Percentiles rank a stretch among this genome's conserved stretches.
Conservation (phyloP, 1,140 invertebrate genomes). For the Paraescarpia echinospica region DNA sequence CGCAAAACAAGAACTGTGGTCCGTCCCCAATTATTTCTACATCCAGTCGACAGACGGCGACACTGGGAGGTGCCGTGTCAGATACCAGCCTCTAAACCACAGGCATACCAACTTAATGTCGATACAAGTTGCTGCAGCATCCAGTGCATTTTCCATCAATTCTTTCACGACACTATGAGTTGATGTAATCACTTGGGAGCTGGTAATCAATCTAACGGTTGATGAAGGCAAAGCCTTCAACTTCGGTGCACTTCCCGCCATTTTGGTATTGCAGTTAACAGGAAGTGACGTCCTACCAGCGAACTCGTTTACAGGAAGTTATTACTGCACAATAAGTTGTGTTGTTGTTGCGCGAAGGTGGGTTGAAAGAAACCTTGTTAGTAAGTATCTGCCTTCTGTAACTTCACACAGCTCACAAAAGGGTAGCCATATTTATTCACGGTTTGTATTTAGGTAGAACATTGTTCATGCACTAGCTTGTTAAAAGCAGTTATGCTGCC, state of each 20-base stretch:
- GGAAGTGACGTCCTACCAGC: not conserved
- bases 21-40: not conserved
- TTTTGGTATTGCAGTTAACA: not conserved
- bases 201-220: slow-evolving; percentile 64
- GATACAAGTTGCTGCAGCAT: slow-evolving; percentile 63
- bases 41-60: slow-evolving; percentile 18
- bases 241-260: not conserved
- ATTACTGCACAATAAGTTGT: not conserved
- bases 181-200: slow-evolving; percentile 66
- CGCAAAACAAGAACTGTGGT: not conserved
- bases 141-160: slow-evolving; percentile 68
- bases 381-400: not conserved
- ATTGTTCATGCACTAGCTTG: not conserved
- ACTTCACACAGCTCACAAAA: not conserved
- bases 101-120: slow-evolving; percentile 58
- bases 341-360: not conserved
- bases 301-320: not conserved
- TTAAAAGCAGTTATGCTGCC: not conserved
- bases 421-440: not conserved
- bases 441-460: not conserved
- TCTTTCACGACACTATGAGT: slow-evolving; percentile 67
- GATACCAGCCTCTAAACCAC: not conserved
- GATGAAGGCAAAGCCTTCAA: slow-evolving; percentile 40
- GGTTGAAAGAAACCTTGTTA: slow-evolving; percentile 1
- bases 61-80: not conserved